phyloP scores from a whole-genome alignment of 1,140 invertebrate species.

The Drosophila suzukii region DNA sequence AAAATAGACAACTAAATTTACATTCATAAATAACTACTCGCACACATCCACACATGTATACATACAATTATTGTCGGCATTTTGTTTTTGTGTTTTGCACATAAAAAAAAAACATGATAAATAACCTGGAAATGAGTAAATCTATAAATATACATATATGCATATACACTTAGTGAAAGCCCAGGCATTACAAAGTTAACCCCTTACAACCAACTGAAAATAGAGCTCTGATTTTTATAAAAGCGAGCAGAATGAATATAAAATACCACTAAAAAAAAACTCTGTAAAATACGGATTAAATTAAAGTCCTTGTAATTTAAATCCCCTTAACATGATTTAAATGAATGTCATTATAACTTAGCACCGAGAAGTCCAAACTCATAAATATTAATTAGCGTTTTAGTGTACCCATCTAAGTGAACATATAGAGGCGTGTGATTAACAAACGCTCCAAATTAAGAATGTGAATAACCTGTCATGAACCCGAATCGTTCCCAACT shows the following conservation, averaged over 20 bases:
- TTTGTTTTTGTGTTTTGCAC: constrained; percentile 73
- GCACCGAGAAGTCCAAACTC: constrained; percentile 13
- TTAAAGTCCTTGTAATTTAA: constrained; percentile 64
- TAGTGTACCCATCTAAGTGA: constrained; percentile 64
- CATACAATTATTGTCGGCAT: constrained; percentile 67
- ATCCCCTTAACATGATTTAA: constrained; percentile 22
- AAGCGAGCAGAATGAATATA: constrained; percentile 23
- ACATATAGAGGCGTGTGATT: constrained; percentile 13
- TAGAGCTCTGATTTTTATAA: constrained; percentile 11
- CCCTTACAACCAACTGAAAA: constrained; percentile 49
- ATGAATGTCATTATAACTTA: constrained; percentile 34
- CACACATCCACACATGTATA: constrained; percentile 36
- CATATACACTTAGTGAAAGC: constrained; percentile 37
- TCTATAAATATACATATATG: constrained; percentile 34
- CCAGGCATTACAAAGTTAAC: constrained; percentile 16
- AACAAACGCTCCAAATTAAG: constrained; percentile 17
- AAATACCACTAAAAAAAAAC: constrained; percentile 11
- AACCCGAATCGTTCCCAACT: neutral
- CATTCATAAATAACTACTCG: constrained; percentile 72
- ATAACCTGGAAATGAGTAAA: constrained; percentile 56
- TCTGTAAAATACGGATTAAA: constrained; percentile 37
- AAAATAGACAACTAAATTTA: constrained; percentile 42
- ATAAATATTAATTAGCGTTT: constrained; percentile 40
- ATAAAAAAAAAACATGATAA: constrained; percentile 60
- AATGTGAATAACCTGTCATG: constrained; percentile 35